Evolutionary conservation across 2,797 vertebrate genomes (phyloP).

Genomic region (Acipenser transmontanus): DNA sequence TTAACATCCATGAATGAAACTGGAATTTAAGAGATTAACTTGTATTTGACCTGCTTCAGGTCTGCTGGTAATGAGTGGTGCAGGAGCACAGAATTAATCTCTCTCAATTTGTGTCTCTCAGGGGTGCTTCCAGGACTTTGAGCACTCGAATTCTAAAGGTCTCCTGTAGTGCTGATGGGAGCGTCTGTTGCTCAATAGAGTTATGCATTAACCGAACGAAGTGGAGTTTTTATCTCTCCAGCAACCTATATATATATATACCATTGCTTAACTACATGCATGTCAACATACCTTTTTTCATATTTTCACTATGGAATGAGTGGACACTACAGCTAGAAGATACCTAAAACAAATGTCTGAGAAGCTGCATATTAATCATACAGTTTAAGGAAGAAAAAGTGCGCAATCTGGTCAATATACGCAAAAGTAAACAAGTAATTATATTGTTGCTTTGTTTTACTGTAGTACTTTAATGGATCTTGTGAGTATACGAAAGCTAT

Average conservation of each 20-base stretch:
- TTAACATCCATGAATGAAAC: constrained; percentile 56
- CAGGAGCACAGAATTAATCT: constrained; percentile 72
- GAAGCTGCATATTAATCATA: no score
- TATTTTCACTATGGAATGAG: not conserved
- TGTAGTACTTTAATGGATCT: no score
- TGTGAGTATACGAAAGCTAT: no score
- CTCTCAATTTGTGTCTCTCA: constrained; percentile 70
- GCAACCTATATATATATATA: not conserved
- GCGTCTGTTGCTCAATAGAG: constrained; percentile 43
- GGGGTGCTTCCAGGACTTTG: constrained; percentile 67
- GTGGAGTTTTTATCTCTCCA: constrained; percentile 43
- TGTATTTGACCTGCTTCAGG: constrained; percentile 70
- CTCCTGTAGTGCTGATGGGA: constrained; percentile 50
- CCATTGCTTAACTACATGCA: not conserved
- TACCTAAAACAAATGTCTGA: no score
- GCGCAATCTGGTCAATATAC: no score
- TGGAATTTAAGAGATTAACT: constrained; percentile 76
- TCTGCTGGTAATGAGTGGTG: constrained; percentile 69
- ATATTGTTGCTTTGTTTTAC: no score
- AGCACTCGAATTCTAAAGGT: constrained; percentile 66
- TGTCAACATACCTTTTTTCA: not conserved
- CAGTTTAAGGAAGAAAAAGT: no score
- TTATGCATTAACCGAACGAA: constrained; percentile 40
- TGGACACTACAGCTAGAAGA: not conserved
- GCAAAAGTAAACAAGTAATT: no score